Conservation (phyloP, 2,113 vertebrate genomes). For the Sclerurus mexicanus region DNA sequence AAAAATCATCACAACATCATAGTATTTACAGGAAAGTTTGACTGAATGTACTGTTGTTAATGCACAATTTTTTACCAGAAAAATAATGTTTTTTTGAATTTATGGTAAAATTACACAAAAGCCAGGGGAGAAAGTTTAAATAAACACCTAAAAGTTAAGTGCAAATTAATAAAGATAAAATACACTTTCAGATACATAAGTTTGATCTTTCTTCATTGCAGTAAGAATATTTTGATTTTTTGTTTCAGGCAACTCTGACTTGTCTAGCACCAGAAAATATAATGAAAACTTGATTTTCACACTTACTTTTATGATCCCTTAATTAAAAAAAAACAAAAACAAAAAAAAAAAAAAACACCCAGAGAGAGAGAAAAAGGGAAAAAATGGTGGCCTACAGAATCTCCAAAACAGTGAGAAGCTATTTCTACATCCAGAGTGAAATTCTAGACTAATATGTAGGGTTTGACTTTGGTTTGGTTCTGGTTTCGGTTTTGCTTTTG, state of each 20-base stretch:
- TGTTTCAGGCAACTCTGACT: neutral
- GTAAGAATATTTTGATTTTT: neutral
- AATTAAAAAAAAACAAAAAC: neutral
- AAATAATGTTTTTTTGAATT: neutral
- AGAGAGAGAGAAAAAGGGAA: fast-evolving
- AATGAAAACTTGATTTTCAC: neutral
- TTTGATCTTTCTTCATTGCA: neutral
- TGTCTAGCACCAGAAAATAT: neutral
- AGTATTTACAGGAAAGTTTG: neutral
- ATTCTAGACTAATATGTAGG: neutral
- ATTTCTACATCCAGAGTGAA: neutral
- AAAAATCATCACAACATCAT: neutral
- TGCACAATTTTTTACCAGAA: neutral
- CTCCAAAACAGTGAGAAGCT: neutral
- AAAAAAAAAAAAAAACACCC: neutral
- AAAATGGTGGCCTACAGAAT: fast-evolving
- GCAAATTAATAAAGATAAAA: neutral
- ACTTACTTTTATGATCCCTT: neutral
- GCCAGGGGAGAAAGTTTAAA: neutral
- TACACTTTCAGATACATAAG: neutral
- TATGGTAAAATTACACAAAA: neutral
- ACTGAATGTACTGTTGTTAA: neutral
- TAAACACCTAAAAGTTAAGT: neutral
- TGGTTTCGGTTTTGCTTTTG: fast-evolving
- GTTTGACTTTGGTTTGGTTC: neutral